Evolutionary conservation across 2,888 invertebrate species (phyloP).

Genomic region (Balanococcus diminutus): DNA sequence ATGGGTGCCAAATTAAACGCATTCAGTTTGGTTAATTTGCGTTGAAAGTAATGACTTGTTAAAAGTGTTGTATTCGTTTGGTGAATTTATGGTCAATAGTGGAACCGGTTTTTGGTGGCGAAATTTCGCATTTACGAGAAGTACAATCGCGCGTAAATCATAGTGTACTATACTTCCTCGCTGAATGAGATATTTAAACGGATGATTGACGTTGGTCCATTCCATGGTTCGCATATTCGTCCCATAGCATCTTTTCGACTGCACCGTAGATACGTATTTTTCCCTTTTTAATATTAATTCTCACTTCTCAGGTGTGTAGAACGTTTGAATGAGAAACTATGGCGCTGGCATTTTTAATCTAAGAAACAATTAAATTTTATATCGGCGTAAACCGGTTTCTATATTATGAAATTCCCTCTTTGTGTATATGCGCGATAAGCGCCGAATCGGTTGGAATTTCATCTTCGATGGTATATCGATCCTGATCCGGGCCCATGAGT

Average conservation of each 20-base stretch:
- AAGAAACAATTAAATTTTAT: not conserved
- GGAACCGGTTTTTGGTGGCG: constrained; percentile 28
- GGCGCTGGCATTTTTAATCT: not conserved
- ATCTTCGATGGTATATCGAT: constrained; percentile 19
- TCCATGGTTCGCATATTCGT: not conserved
- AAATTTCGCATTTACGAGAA: constrained; percentile 29
- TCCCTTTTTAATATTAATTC: not conserved
- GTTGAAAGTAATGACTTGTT: constrained; percentile 32
- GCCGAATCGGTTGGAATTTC: not conserved
- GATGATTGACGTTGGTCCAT: not conserved
- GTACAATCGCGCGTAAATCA: constrained; percentile 4
- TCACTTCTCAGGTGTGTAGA: not conserved
- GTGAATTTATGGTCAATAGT: constrained; percentile 9
- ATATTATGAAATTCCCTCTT: not conserved
- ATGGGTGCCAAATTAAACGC: constrained; percentile 42
- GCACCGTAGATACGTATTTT: not conserved
- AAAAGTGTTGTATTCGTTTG: constrained; percentile 13
- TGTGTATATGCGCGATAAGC: not conserved
- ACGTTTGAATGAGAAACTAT: not conserved
- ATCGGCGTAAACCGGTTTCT: not conserved
- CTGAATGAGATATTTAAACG: not conserved
- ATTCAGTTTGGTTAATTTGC: constrained; percentile 23
- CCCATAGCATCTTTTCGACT: too few relatives aligned
- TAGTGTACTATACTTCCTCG: not conserved
- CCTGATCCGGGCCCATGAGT: constrained; percentile 8